Conservation (phyloP, 2,888 invertebrate genomes). For the Bombylius major region DNA sequence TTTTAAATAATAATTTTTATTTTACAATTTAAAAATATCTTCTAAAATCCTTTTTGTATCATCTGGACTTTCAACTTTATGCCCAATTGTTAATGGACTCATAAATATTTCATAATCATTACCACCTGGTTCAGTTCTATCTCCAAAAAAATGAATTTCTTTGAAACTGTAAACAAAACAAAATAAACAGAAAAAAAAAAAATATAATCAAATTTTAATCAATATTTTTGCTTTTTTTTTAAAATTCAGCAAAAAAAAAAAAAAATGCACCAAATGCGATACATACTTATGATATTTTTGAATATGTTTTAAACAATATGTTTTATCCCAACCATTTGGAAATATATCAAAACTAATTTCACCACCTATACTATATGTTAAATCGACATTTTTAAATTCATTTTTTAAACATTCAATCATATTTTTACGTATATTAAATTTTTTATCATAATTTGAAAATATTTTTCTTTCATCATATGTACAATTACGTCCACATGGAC, state of each 20-base stretch:
- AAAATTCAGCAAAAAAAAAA: no score
- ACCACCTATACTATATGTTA: conserved; percentile 81
- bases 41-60: conserved; percentile 64
- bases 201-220: not conserved
- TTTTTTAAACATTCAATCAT: conserved; percentile 64
- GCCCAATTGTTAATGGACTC: conserved; percentile 71
- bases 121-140: conserved; percentile 76
- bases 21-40: conserved; percentile 32
- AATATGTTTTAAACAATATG: conserved; percentile 67
- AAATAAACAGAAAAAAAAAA: not conserved
- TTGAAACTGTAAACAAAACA: conserved; percentile 40
- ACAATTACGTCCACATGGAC: conserved; percentile 85
- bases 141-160: conserved; percentile 90
- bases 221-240: no score
- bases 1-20: not conserved
- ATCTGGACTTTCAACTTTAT: conserved; percentile 65
- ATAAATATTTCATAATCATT: conserved; percentile 87
- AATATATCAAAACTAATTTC: conserved; percentile 94
- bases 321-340: conserved; percentile 89
- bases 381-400: conserved; percentile 59
- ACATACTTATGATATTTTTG: conserved; percentile 28
- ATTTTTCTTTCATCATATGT: conserved; percentile 65
- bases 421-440: conserved; percentile 59
- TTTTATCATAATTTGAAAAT: conserved; percentile 66
- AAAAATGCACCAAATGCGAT: no score